A percentile compares a stretch with the other conserved stretches of the same genome.
Conservation (phyloP, 2,888 invertebrate genomes). For the Lamellibrachia columna region DNA sequence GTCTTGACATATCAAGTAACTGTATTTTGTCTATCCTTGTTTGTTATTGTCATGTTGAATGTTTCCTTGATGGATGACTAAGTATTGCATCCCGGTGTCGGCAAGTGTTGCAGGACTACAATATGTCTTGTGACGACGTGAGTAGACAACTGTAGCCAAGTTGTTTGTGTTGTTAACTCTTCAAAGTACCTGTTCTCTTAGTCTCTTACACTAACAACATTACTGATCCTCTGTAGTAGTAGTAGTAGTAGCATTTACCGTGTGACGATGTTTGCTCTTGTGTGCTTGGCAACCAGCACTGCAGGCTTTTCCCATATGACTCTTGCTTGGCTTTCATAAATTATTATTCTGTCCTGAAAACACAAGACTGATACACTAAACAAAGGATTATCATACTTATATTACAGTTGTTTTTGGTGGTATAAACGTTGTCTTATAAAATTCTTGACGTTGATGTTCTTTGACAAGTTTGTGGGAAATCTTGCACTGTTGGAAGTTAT, state of each 20-base stretch:
- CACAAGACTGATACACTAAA: background rate
- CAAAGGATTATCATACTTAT: background rate
- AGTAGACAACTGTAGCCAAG: slow-evolving; percentile 47
- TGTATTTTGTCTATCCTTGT: background rate
- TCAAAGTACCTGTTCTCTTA: background rate
- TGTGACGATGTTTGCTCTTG: background rate
- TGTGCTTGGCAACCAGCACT: background rate
- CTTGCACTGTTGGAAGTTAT: background rate
- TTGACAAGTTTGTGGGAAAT: background rate
- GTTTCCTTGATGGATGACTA: slow-evolving; percentile 27
- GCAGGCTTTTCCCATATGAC: background rate
- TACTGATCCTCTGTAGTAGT: background rate
- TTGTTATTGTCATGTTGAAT: slow-evolving; percentile 8
- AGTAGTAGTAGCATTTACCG: background rate
- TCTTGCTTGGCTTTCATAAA: background rate
- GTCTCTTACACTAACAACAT: background rate
- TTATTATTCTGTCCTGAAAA: background rate
- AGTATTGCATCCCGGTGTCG: slow-evolving; percentile 88
- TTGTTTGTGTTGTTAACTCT: background rate
- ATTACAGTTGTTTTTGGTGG: background rate
- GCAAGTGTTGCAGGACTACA: slow-evolving; percentile 90
- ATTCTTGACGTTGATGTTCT: background rate
- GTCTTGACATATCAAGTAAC: too few relatives aligned
- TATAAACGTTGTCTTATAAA: background rate
- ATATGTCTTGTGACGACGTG: slow-evolving; percentile 95